These are phyloP conservation scores for Lasioglossum villosulum DNA, from an alignment of 2,888 invertebrate genomes.

Conservation along the genomic window DNA sequence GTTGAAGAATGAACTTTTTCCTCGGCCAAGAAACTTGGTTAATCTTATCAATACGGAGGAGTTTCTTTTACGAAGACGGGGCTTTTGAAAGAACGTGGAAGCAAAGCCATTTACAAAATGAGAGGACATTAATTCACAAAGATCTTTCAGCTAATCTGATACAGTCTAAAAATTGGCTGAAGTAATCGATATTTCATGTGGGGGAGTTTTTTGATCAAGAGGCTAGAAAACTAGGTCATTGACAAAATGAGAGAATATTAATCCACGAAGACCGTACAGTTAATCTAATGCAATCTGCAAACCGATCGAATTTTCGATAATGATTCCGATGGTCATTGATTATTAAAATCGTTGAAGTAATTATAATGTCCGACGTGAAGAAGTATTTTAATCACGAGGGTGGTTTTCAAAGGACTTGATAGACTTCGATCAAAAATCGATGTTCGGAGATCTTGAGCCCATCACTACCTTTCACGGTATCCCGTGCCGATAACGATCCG, in stretches of 20 bases:
- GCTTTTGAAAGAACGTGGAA: not conserved
- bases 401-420: not conserved
- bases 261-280: too few species aligned
- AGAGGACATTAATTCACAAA: not conserved
- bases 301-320: not conserved
- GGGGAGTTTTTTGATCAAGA: too few species aligned
- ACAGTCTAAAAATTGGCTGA: not conserved
- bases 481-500: not conserved
- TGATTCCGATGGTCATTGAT: not conserved
- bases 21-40: not conserved
- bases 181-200: too few species aligned
- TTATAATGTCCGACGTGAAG: not conserved
- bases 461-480: not conserved
- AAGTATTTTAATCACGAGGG: not conserved
- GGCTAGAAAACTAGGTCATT: not conserved
- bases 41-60: not conserved
- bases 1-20: not conserved
- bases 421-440: not conserved
- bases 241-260: not conserved
- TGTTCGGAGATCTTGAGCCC: not conserved
- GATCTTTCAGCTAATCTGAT: not conserved
- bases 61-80: not conserved
- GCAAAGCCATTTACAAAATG: not conserved
- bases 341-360: not conserved
- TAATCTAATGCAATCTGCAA: not conserved